Evolutionary conservation across 2,113 vertebrate genomes (phyloP), one percentile per base, ranked within the genome.

Genomic region (Zootoca vivipara): DNA sequence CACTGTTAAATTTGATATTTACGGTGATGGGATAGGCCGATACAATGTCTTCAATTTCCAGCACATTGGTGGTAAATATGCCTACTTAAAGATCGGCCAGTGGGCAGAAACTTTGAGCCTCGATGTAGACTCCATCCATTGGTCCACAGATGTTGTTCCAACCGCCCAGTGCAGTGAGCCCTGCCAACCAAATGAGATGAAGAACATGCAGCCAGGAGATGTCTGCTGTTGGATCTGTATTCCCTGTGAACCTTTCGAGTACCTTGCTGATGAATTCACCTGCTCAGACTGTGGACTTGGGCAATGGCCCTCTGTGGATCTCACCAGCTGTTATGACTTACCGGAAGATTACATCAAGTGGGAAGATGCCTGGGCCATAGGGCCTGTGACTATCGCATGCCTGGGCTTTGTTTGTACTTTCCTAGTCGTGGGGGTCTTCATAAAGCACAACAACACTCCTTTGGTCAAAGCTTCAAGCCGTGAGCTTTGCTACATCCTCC

Each of bases 201-300:
- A 99, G 97, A 99, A 98, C 90, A 99, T 99, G 98, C 99, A 99
- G 82, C 99, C 98, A 46, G 99, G 99, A 78, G 99, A 99, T 7
- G 99, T 99, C 93, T 99, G 99, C 95, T 99, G 99, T 93, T 99
- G 99, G 99, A 99, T 99, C 93, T 99, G 99, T 72, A 99, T 99
- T 62, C 97, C 99, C 22, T 99, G 99, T 22, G 99, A 99, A 94
- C 93, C 97, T 81, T 98, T 98, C 1, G 98, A 99, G 93, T 99
- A 98, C 93, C 95, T 99, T 93, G 97, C 95, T n/a, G 99, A 99
- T 64, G 99, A 99, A 95, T 99, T 99, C 94, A 99, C 99, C 67
- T 99, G 99, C 87, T 95, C 94, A 12, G 98, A 98, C 70, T 99
- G 99, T 0, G 97, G 98, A 28, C 97, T 98, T 18, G 99, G 99